phyloP scores from a whole-genome alignment of 2,113 vertebrate species.

The Callospermophilus lateralis region DNA sequence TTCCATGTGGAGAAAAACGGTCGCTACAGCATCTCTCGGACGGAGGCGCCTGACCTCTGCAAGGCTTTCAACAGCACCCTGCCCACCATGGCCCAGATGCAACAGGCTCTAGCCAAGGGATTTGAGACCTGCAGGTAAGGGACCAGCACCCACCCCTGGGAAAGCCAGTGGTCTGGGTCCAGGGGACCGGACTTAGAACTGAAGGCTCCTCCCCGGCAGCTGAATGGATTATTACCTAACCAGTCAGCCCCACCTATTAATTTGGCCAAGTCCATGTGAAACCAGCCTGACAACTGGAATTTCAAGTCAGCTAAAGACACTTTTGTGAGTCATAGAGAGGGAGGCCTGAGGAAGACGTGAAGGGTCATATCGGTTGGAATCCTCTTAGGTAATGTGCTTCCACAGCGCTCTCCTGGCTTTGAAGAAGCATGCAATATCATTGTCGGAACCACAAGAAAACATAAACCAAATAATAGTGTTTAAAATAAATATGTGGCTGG shows the following conservation, averaged over 20 bases:
- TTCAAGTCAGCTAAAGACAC: neutral
- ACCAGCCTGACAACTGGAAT: constrained; percentile 24
- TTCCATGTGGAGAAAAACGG: constrained; percentile 91
- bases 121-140: constrained; percentile 96
- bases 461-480: constrained; percentile 68
- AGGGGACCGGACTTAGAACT: neutral
- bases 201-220: neutral
- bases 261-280: constrained; percentile 51
- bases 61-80: constrained; percentile 86
- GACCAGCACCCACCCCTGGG: neutral
- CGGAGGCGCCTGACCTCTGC: constrained; percentile 88
- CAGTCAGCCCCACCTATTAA: neutral
- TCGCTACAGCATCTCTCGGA: constrained; percentile 90
- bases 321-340: constrained; percentile 61
- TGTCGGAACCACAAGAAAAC: constrained; percentile 68
- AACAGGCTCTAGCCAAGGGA: constrained; percentile 76
- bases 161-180: accelerated
- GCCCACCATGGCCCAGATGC: constrained; percentile 88
- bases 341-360: constrained; percentile 38
- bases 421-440: constrained; percentile 32
- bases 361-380: neutral
- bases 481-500: constrained; percentile 60
- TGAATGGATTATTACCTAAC: constrained; percentile 12
- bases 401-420: constrained; percentile 38
- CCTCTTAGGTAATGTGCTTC: constrained; percentile 3